phyloP scores from a whole-genome alignment of 2,888 invertebrate species.

The Ochropleura leucogaster region DNA sequence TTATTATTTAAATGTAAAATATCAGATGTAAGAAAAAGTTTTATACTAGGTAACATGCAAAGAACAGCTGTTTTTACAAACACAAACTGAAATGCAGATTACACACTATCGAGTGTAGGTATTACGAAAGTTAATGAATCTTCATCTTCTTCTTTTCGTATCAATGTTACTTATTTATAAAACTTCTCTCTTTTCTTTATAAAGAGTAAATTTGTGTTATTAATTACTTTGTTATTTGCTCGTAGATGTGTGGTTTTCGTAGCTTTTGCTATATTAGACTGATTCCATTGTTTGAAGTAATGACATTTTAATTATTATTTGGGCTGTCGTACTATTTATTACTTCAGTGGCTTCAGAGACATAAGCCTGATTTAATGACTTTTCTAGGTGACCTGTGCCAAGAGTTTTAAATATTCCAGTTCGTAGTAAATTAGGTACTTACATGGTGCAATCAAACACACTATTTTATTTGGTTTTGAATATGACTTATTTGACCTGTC shows the following conservation, averaged over 20 bases:
- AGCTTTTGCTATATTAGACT: neutral
- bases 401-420: slow-evolving; percentile 1
- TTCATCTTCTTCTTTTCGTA: too few species aligned
- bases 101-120: neutral
- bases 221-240: neutral
- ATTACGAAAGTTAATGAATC: neutral
- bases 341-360: neutral
- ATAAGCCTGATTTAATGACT: slow-evolving; percentile 2
- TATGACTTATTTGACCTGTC: slow-evolving; percentile 7
- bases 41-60: neutral
- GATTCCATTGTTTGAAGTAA: slow-evolving; percentile 20
- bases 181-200: too few species aligned
- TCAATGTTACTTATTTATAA: too few species aligned
- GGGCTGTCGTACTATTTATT: neutral
- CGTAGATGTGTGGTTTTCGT: neutral
- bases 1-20: neutral
- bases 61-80: too few species aligned
- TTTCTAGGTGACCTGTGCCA: slow-evolving; percentile 4
- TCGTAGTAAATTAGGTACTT: slow-evolving; percentile 5
- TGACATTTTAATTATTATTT: slow-evolving; percentile 26
- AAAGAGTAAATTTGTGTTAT: neutral
- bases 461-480: slow-evolving; percentile 2
- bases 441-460: slow-evolving; percentile 12
- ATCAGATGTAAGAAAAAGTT: neutral
- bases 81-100: neutral